Evolutionary conservation across 2,888 invertebrate genomes (phyloP).

Genomic region (Ochropleura plecta): DNA sequence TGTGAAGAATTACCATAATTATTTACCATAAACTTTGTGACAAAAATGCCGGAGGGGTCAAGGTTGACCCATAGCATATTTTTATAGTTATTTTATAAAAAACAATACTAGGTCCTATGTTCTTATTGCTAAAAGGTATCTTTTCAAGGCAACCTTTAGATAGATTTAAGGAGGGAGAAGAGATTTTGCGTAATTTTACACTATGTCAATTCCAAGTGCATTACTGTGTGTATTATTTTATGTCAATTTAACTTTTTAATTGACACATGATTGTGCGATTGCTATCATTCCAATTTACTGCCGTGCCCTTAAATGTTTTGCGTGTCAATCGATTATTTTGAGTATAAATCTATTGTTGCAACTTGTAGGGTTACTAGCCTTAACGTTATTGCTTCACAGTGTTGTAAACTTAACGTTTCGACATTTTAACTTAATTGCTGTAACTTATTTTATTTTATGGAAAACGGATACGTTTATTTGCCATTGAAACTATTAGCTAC

Average conservation of each 20-base stretch:
- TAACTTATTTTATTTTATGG: slow-evolving; percentile 55
- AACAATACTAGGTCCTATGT: slow-evolving; percentile 31
- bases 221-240: neutral
- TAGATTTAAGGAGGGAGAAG: no score
- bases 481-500: slow-evolving; percentile 18
- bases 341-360: slow-evolving; percentile 40
- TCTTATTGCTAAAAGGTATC: no score
- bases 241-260: slow-evolving; percentile 13
- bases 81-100: slow-evolving; percentile 35
- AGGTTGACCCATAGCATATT: slow-evolving; percentile 42
- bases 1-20: slow-evolving; percentile 11
- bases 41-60: slow-evolving; percentile 55
- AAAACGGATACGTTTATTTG: slow-evolving; percentile 50
- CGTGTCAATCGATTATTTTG: slow-evolving; percentile 43
- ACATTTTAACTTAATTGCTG: slow-evolving; percentile 55
- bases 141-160: no score
- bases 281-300: slow-evolving; percentile 43
- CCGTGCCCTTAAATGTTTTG: slow-evolving; percentile 21
- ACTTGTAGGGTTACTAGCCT: slow-evolving; percentile 35
- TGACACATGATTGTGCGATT: slow-evolving; percentile 14
- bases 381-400: slow-evolving; percentile 40
- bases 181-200: neutral
- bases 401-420: slow-evolving; percentile 47
- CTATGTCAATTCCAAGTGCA: neutral
- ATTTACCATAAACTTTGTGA: slow-evolving; percentile 33